Conservation (phyloP, 1,140 invertebrate genomes). For the Pararge aegeria region DNA sequence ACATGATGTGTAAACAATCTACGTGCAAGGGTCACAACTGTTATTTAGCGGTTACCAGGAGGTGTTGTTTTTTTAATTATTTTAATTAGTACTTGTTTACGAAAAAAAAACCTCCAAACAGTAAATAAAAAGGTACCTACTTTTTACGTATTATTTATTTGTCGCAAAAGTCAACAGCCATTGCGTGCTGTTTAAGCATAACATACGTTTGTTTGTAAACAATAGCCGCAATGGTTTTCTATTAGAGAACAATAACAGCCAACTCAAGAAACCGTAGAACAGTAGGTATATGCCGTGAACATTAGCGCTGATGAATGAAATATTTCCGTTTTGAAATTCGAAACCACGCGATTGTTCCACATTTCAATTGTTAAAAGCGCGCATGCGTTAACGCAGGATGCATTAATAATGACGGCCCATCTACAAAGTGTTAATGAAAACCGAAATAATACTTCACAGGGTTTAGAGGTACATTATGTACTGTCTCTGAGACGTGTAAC, state of each 20-base stretch:
- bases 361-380: conserved; percentile 33
- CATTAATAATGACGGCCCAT: conserved; percentile 8
- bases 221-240: conserved; percentile 15
- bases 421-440: too few species aligned
- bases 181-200: neutral
- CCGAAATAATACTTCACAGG: too few species aligned
- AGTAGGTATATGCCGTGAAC: neutral
- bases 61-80: too few species aligned
- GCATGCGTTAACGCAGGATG: conserved; percentile 18
- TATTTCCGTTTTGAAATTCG: conserved; percentile 45
- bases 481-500: too few species aligned
- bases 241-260: conserved; percentile 8
- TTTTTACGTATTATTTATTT: neutral
- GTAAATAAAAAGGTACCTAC: neutral
- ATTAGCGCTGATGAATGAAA: conserved; percentile 26
- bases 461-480: too few species aligned
- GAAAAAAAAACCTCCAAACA: too few species aligned
- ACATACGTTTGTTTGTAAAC: conserved; percentile 18
- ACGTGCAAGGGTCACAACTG: too few species aligned
- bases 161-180: neutral
- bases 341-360: conserved; percentile 48
- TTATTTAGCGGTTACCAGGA: too few species aligned
- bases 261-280: too few species aligned
- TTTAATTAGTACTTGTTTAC: too few species aligned
- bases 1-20: too few species aligned